phyloP scores from a whole-genome alignment of 2,888 invertebrate species.

The Pomacea canaliculata region DNA sequence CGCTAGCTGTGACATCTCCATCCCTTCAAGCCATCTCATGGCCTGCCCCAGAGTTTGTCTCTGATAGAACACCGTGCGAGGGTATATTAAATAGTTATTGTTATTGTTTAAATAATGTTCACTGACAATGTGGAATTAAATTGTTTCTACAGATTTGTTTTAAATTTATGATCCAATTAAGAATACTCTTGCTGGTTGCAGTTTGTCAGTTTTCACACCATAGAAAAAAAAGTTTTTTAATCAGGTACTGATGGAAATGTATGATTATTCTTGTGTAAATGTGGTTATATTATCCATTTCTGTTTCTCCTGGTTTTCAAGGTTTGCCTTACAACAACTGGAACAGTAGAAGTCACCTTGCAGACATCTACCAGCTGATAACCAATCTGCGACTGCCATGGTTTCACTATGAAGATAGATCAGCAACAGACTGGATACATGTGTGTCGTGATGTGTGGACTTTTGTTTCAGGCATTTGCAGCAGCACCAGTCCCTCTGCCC shows the following conservation, averaged over 20 bases:
- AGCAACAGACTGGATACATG: constrained; percentile 46
- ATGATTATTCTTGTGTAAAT: no score
- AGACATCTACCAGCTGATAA: constrained; percentile 41
- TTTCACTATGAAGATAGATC: constrained; percentile 41
- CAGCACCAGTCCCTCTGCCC: constrained; percentile 38
- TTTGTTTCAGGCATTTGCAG: constrained; percentile 45
- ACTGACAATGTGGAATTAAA: no score
- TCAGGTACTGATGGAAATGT: no score
- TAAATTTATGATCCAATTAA: background rate
- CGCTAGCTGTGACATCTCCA: constrained; percentile 40
- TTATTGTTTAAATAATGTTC: background rate
- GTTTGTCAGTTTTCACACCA: no score
- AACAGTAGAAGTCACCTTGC: constrained; percentile 51
- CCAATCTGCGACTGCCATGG: constrained; percentile 50
- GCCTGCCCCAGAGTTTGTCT: constrained; percentile 56
- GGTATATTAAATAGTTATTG: background rate
- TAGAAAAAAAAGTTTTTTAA: no score
- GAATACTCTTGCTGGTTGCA: no score
- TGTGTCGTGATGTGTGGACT: constrained; percentile 51
- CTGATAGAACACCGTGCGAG: background rate
- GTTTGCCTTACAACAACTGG: constrained; percentile 41
- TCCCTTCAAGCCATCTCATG: constrained; percentile 48
- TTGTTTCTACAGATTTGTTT: background rate
- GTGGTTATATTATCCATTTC: no score
- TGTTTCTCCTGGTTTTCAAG: no score